Percentiles rank a stretch among this genome's conserved stretches.
These are phyloP conservation scores for Philantomba maxwellii DNA, from an alignment of 2,113 vertebrate species.

Conservation along the genomic window DNA sequence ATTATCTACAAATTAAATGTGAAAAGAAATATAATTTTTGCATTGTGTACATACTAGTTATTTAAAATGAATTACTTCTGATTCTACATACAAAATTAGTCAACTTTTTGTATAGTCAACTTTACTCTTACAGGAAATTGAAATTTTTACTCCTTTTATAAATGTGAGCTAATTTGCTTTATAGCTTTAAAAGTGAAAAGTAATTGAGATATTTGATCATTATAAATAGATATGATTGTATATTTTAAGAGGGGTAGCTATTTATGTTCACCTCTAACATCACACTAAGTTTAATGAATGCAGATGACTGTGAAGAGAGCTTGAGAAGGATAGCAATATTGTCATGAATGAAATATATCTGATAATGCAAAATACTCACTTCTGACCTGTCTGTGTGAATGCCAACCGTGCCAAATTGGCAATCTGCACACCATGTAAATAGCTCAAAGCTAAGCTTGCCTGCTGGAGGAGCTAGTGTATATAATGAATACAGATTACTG, in stretches of 20 bases:
- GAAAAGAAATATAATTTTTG: background rate
- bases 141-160: background rate
- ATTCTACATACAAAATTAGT: background rate
- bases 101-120: background rate
- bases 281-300: background rate
- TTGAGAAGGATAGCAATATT: background rate
- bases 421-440: background rate
- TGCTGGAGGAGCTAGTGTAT: background rate
- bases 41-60: background rate
- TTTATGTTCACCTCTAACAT: background rate
- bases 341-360: conserved; percentile 27
- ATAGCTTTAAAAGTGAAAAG: background rate
- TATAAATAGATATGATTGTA: background rate
- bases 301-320: background rate
- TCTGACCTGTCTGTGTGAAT: conserved; percentile 14
- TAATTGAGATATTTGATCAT: background rate
- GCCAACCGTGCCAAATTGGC: background rate
- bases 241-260: background rate
- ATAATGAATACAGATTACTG: conserved; percentile 53
- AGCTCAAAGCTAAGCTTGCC: conserved; percentile 27
- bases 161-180: background rate
- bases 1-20: background rate
- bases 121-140: background rate
- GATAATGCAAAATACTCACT: conserved; percentile 18
- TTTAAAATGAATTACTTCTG: background rate